phyloP scores from a whole-genome alignment of 2,888 invertebrate genomes.

The Agrilus mali region DNA sequence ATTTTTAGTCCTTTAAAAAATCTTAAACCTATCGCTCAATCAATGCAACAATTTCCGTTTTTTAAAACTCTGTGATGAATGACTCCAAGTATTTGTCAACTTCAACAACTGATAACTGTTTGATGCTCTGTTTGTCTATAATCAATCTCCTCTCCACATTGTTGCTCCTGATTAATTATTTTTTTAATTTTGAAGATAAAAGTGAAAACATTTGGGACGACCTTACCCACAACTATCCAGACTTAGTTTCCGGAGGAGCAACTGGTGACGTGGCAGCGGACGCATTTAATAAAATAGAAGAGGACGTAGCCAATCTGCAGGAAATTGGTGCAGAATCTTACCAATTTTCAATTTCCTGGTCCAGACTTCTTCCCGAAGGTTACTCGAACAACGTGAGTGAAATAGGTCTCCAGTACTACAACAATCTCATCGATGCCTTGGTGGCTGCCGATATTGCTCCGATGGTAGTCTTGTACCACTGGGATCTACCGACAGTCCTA shows the following conservation, averaged over 20 bases:
- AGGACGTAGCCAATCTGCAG: constrained; percentile 46
- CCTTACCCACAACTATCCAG: constrained; percentile 34
- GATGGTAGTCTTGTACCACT: constrained; percentile 29
- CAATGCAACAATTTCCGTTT: too few species aligned
- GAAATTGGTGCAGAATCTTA: constrained; percentile 44
- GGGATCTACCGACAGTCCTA: constrained; percentile 21
- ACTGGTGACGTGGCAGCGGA: constrained; percentile 49
- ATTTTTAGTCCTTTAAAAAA: too few species aligned
- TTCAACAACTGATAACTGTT: too few species aligned
- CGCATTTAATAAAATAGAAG: constrained; percentile 49
- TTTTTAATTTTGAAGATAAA: constrained; percentile 25
- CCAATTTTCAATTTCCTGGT: constrained; percentile 50
- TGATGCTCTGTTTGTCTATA: too few species aligned
- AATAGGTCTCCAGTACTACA: constrained; percentile 61
- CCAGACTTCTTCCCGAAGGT: constrained; percentile 52
- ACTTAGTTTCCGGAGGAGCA: constrained; percentile 38
- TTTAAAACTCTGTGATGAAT: too few species aligned
- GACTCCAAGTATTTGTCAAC: too few species aligned
- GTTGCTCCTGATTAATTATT: too few species aligned
- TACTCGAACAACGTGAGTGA: constrained; percentile 50
- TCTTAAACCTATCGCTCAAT: too few species aligned
- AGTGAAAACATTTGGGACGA: constrained; percentile 41
- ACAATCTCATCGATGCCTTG: constrained; percentile 56
- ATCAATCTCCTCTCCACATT: too few species aligned
- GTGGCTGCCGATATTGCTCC: constrained; percentile 44